A percentile compares a stretch with the other conserved stretches of the same genome.
Evolutionary conservation across 2,888 invertebrate species (phyloP).

Genomic region (Nemapogon koenigi): DNA sequence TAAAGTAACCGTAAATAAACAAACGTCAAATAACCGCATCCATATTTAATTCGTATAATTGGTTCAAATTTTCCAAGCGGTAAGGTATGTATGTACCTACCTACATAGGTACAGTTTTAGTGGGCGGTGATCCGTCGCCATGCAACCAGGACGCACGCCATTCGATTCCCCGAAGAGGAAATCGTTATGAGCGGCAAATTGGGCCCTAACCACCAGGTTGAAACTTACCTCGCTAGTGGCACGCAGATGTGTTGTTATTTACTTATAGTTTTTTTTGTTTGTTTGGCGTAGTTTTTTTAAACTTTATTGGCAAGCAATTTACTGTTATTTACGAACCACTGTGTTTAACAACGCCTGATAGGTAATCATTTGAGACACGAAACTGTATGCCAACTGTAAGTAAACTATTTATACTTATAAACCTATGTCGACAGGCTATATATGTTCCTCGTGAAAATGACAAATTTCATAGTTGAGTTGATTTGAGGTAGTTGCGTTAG

Average conservation of each 20-base stretch:
- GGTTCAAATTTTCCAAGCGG: constrained; percentile 5
- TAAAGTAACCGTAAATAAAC: neutral
- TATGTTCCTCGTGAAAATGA: too few relatives aligned
- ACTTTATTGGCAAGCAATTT: too few relatives aligned
- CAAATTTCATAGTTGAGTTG: too few relatives aligned
- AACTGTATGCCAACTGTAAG: too few relatives aligned
- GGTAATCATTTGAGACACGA: too few relatives aligned
- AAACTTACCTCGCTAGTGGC: constrained; percentile 22
- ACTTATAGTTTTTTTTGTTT: too few relatives aligned
- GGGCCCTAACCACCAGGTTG: constrained; percentile 57
- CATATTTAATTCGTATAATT: constrained; percentile 9
- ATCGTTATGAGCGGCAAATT: constrained; percentile 60
- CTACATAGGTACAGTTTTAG: constrained; percentile 2
- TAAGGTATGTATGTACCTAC: neutral
- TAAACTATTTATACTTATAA: too few relatives aligned
- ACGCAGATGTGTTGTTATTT: constrained; percentile 41
- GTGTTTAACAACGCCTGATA: too few relatives aligned
- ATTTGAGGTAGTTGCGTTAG: too few relatives aligned
- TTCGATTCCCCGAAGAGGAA: constrained; percentile 63
- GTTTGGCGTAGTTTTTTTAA: too few relatives aligned
- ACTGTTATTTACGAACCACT: too few relatives aligned
- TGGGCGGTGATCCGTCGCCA: constrained; percentile 9
- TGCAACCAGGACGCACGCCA: constrained; percentile 48
- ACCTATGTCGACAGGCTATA: too few relatives aligned
- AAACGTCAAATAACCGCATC: neutral